A percentile compares a stretch with the other conserved stretches of the same genome.
These are phyloP conservation scores for Drosophila mauritiana DNA, from an alignment of 1,140 invertebrate species.

Conservation along the genomic window DNA sequence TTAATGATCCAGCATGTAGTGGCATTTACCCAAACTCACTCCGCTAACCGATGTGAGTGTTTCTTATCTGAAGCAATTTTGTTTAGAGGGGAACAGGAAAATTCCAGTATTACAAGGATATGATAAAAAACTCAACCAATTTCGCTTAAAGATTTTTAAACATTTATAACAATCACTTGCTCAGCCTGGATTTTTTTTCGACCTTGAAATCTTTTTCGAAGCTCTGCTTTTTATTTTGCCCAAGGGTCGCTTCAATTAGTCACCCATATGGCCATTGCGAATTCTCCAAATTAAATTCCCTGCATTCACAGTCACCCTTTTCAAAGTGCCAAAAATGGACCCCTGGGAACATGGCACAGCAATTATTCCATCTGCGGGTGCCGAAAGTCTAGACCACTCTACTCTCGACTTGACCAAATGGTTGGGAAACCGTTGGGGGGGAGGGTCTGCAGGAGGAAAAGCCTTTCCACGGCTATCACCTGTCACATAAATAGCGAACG, in stretches of 20 bases:
- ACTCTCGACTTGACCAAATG: slow-evolving; percentile 30
- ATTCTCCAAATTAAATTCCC: slow-evolving; percentile 41
- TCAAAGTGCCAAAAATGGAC: slow-evolving; percentile 37
- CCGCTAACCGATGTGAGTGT: slow-evolving; percentile 15
- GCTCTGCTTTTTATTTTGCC: not conserved
- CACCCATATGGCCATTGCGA: slow-evolving; percentile 22
- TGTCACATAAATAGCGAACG: slow-evolving; percentile 72
- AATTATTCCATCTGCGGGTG: slow-evolving; percentile 49
- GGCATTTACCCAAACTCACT: slow-evolving; percentile 32
- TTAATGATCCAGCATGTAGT: slow-evolving; percentile 75
- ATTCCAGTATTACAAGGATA: no score
- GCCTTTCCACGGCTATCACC: slow-evolving; percentile 64
- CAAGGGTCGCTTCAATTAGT: slow-evolving; percentile 30
- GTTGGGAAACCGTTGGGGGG: not conserved
- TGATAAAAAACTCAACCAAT: no score
- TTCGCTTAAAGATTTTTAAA: no score
- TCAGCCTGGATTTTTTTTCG: no score
- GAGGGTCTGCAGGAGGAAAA: not conserved
- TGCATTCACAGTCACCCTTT: slow-evolving; percentile 24
- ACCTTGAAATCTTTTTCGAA: not conserved
- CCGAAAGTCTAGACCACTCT: slow-evolving; percentile 38
- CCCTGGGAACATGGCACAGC: slow-evolving; percentile 20
- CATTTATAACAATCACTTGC: no score
- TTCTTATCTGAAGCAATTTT: slow-evolving; percentile 53
- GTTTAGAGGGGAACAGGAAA: slow-evolving; percentile 4